Conservation (phyloP, 2,113 vertebrate genomes). For the Plecotus auritus region DNA sequence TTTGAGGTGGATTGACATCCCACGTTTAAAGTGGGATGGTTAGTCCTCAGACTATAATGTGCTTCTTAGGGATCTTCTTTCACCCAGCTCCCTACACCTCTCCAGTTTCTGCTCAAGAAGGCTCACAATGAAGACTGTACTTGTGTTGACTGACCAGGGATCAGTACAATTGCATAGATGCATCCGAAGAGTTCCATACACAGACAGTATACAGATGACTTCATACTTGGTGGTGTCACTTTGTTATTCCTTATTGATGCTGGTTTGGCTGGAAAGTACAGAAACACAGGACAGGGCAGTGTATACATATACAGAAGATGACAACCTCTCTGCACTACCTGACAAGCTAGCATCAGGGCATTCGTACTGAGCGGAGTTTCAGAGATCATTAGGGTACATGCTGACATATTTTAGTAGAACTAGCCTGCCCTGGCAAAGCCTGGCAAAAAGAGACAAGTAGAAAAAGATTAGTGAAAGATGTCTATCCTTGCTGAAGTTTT, state of each 20-base stretch:
- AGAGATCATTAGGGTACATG: slow-evolving; percentile 89
- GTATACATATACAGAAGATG: slow-evolving; percentile 94
- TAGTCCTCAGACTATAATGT: slow-evolving; percentile 92
- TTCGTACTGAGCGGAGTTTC: slow-evolving; percentile 91
- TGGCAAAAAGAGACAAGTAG: slow-evolving; percentile 93
- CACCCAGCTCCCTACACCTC: slow-evolving; percentile 85
- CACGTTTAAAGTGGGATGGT: slow-evolving; percentile 84
- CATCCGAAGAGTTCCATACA: background rate
- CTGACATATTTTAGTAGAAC: slow-evolving; percentile 95
- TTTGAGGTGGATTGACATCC: slow-evolving; percentile 84
- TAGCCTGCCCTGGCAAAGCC: slow-evolving; percentile 93
- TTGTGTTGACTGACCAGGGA: background rate
- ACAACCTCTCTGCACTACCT: slow-evolving; percentile 89
- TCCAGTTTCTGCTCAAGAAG: background rate
- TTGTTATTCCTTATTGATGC: slow-evolving; percentile 94
- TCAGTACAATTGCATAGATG: background rate
- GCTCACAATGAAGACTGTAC: background rate
- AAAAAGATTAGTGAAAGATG: slow-evolving; percentile 94
- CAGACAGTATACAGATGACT: background rate
- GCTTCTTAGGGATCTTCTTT: slow-evolving; percentile 91
- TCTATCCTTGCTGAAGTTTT: slow-evolving; percentile 91
- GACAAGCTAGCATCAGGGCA: slow-evolving; percentile 90
- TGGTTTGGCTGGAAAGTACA: slow-evolving; percentile 92
- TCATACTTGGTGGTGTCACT: background rate
- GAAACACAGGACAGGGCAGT: slow-evolving; percentile 90